Base-by-base conservation (phyloP, 1,140 invertebrate genomes). In the Paraescarpia echinospica region DNA sequence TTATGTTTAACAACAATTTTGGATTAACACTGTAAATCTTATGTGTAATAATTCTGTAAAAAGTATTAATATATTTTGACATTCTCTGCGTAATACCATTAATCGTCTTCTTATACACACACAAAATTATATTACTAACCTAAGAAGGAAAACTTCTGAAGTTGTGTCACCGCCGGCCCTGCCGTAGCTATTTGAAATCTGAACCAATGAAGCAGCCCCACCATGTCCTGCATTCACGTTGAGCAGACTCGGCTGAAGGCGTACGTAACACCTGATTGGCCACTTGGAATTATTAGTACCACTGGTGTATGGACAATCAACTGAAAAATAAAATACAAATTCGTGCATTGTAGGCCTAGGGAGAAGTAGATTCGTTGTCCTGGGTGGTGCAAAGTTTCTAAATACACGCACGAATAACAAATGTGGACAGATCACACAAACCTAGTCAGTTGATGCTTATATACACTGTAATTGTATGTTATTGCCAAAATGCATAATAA, bases 181-280 rank as follows among this genome's bases (percentile, higher is more conserved):
- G 5, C 94, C 94, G 91, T 93, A 94, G 1, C 89, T 31, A 91
- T 92, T 90, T n/a, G 94, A 94, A 18, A 92, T 77, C 27, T 94
- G 92, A 0, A 93, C 41, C 5, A 95, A 91, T 22, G 91, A 89
- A 27, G 94, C 92, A 91, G 93, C 91, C 22, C 94, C 94, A 34
- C 94, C 94, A 92, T 94, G 92, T 0, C 92, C 34, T 77, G 93
- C 94, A 91, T 95, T 95, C 48, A 95, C 92, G 89, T 94, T 94
- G 93, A 94, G 27, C 92, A 77, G 9, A 94, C 77, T 90, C 93
- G 93, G n/a, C 89, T 93, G 91, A 92, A 94, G 91, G 92, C 93
- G 59, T 77, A 77, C 59, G 59, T 77, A 77, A 18, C 59, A 77
- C 77, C 93, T 91, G 33, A 94, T 92, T 41, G 94, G 94, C 94